These are phyloP conservation scores for Parasteatoda tepidariorum DNA, from an alignment of 1,140 invertebrate species.

Conservation along the genomic window DNA sequence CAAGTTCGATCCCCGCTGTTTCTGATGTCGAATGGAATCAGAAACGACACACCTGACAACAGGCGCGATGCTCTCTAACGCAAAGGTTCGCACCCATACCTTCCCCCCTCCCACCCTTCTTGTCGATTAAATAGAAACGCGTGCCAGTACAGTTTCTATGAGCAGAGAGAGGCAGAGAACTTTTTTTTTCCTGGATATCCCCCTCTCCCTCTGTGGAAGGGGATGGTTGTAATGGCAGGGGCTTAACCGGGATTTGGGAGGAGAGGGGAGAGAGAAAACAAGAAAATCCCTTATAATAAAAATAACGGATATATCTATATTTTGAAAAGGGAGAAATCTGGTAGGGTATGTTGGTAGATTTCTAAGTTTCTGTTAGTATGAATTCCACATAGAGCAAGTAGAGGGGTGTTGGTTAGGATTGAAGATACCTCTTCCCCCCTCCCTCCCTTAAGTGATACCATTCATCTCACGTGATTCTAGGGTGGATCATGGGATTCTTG, in stretches of 20 bases:
- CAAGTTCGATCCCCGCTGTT: not conserved
- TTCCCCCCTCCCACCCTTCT: not conserved
- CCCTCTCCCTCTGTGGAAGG: not conserved
- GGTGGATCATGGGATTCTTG: not conserved
- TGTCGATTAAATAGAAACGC: slow-evolving; percentile 28
- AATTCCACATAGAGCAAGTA: not conserved
- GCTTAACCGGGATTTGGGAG: slow-evolving; percentile 30
- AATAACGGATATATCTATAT: slow-evolving; percentile 37
- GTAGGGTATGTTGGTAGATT: not conserved
- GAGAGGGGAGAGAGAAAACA: slow-evolving; percentile 21
- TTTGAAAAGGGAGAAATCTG: not conserved
- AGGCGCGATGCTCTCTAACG: not conserved
- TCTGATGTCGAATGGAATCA: slow-evolving; percentile 19
- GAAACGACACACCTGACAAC: slow-evolving; percentile 28
- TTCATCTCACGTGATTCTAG: not conserved
- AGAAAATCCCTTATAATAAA: slow-evolving; percentile 34
- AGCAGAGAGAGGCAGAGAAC: not conserved
- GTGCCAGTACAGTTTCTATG: not conserved
- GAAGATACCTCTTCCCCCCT: not conserved
- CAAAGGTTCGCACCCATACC: not conserved
- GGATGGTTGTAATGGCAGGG: slow-evolving; percentile 17
- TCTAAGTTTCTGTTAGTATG: not conserved
- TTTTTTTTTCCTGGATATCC: not conserved
- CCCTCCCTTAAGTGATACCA: not conserved
- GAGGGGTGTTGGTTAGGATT: not conserved